Conservation (phyloP, 2,888 invertebrate species). For the Cephus runcator region DNA sequence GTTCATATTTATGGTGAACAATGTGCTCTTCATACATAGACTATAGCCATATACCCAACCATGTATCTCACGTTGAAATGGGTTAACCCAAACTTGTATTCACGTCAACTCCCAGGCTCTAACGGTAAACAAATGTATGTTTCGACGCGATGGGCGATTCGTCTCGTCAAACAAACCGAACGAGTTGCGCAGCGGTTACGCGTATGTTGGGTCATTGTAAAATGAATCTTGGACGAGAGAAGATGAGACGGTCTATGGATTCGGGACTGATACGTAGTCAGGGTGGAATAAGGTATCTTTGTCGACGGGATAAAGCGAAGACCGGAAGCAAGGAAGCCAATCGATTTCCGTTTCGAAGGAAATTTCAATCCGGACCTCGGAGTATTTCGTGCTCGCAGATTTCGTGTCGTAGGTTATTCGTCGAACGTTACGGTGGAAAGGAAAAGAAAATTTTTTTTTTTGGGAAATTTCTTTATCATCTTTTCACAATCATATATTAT, state of each 20-base stretch:
- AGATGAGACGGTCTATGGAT: not conserved
- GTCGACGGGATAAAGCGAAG: not conserved
- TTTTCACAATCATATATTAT: no score
- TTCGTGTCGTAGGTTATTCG: not conserved
- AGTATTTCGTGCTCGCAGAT: not conserved
- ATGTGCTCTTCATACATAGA: no score
- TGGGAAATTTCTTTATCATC: no score
- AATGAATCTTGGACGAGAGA: no score
- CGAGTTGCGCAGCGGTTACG: no score
- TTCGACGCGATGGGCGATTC: not conserved
- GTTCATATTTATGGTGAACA: no score
- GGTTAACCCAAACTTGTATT: not conserved
- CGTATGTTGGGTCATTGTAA: no score
- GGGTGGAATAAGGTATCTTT: not conserved
- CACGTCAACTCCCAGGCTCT: not conserved
- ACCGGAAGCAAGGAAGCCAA: not conserved
- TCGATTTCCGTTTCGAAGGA: not conserved
- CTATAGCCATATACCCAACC: no score
- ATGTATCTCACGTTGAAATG: no score
- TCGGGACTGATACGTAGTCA: not conserved
- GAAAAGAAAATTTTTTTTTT: no score
- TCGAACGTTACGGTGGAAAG: not conserved
- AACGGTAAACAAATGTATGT: not conserved
- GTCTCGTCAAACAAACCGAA: no score
- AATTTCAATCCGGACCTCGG: not conserved